Percentiles rank a stretch among this genome's conserved stretches.
phyloP scores from a whole-genome alignment of 2,888 invertebrate genomes.

The Nomada flava region DNA sequence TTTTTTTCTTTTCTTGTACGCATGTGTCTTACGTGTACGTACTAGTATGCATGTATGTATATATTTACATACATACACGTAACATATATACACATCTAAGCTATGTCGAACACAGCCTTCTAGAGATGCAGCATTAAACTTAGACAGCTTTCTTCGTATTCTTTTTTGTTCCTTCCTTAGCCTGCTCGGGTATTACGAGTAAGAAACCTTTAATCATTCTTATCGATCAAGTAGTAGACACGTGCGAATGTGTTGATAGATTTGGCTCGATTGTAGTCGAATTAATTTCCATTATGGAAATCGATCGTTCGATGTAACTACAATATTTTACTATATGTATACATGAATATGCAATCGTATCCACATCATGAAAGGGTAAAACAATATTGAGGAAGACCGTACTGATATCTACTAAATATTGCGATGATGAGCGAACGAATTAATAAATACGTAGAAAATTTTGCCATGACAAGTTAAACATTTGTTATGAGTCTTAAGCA shows the following conservation, averaged over 20 bases:
- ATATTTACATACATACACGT: conserved; percentile 21
- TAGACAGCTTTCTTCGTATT: conserved; percentile 42
- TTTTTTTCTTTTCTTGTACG: conserved; percentile 37
- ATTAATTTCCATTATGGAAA: neutral
- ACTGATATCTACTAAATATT: neutral
- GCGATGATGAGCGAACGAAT: neutral
- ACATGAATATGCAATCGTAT: neutral
- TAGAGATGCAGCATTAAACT: conserved; percentile 49
- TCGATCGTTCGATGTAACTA: conserved; percentile 3
- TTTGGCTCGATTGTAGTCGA: neutral
- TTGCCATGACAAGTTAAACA: neutral
- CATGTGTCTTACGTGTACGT: conserved; percentile 22
- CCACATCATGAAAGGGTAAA: neutral
- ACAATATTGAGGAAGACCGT: conserved; percentile 3
- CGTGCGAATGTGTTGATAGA: conserved; percentile 17
- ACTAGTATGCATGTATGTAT: conserved; percentile 10
- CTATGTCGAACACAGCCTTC: conserved; percentile 48
- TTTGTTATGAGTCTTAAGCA: neutral
- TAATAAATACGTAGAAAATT: neutral
- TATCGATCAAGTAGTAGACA: conserved; percentile 30
- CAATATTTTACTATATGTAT: neutral
- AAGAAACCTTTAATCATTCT: conserved; percentile 27
- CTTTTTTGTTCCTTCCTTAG: conserved; percentile 23
- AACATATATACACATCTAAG: conserved; percentile 43
- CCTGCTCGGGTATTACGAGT: conserved; percentile 10